Conservation (phyloP, 2,888 invertebrate genomes). For the Metalampra italica region DNA sequence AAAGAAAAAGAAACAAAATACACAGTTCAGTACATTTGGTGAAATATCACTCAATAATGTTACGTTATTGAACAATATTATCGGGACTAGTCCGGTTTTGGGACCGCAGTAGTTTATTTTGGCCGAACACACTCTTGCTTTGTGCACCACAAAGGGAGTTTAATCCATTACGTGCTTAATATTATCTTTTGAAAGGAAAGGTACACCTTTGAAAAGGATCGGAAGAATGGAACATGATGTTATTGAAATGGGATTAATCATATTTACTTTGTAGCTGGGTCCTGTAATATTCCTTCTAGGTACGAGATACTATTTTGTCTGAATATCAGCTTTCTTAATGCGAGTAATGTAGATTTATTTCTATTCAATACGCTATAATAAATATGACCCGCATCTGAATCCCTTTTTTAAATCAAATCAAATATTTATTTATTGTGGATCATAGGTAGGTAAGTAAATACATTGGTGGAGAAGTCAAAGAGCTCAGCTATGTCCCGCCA, state of each 20-base stretch:
- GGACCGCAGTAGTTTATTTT: slow-evolving; percentile 5
- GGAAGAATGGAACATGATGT: neutral
- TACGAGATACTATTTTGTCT: slow-evolving; percentile 6
- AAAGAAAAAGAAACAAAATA: too few species aligned
- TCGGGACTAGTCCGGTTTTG: neutral
- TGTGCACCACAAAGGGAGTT: slow-evolving; percentile 29
- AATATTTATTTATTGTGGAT: too few species aligned
- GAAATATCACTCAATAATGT: neutral
- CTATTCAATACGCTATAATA: too few species aligned
- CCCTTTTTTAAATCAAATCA: too few species aligned
- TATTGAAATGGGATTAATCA: neutral
- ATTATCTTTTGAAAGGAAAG: slow-evolving; percentile 25
- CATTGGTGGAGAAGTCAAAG: too few species aligned
- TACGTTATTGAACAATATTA: slow-evolving; percentile 1
- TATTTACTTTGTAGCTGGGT: neutral
- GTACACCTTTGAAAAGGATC: neutral
- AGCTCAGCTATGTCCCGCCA: too few species aligned
- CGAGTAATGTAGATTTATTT: too few species aligned
- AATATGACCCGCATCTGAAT: too few species aligned
- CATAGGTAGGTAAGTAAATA: too few species aligned
- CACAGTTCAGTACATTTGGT: neutral
- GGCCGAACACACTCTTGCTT: slow-evolving; percentile 18
- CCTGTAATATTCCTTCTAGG: too few species aligned
- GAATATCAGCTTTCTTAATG: too few species aligned
- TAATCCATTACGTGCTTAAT: slow-evolving; percentile 34